phyloP scores from a whole-genome alignment of 2,888 invertebrate genomes.

The Branchipolynoe longqiensis region DNA sequence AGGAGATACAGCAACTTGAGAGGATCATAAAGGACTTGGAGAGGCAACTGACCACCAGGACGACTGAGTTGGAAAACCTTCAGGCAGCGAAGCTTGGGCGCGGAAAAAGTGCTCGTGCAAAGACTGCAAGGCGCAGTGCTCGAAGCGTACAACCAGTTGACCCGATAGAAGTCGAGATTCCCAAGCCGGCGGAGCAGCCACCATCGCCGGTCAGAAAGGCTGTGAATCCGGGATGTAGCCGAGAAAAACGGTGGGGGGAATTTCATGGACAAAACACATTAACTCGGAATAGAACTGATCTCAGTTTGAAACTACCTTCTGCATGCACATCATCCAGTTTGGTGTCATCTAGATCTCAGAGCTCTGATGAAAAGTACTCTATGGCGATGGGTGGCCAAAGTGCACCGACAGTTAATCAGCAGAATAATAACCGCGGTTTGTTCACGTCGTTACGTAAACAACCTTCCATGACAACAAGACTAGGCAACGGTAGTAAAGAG shows the following conservation, averaged over 20 bases:
- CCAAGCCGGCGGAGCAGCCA: background rate
- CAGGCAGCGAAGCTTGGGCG: background rate
- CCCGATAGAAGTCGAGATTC: background rate
- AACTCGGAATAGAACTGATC: background rate
- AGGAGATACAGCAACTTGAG: slow-evolving; percentile 5
- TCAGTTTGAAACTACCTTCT: background rate
- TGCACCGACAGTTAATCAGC: background rate
- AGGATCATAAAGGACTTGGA: slow-evolving; percentile 16
- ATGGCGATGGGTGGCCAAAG: background rate
- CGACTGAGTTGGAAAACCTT: slow-evolving; percentile 3
- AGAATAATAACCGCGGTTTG: too few relatives aligned
- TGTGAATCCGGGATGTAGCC: background rate
- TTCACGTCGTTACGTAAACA: too few relatives aligned
- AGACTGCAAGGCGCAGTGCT: slow-evolving; percentile 26
- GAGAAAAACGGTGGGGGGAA: too few relatives aligned
- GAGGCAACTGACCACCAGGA: background rate
- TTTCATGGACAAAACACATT: slow-evolving; percentile 41
- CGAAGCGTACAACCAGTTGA: background rate
- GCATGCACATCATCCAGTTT: background rate
- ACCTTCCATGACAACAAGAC: background rate
- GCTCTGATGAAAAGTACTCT: background rate
- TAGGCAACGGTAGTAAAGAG: background rate
- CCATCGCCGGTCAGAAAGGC: background rate
- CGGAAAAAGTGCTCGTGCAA: background rate
- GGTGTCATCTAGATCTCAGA: slow-evolving; percentile 1